Conservation (phyloP, 2,888 invertebrate species). For the Ornithoptera priamus region DNA sequence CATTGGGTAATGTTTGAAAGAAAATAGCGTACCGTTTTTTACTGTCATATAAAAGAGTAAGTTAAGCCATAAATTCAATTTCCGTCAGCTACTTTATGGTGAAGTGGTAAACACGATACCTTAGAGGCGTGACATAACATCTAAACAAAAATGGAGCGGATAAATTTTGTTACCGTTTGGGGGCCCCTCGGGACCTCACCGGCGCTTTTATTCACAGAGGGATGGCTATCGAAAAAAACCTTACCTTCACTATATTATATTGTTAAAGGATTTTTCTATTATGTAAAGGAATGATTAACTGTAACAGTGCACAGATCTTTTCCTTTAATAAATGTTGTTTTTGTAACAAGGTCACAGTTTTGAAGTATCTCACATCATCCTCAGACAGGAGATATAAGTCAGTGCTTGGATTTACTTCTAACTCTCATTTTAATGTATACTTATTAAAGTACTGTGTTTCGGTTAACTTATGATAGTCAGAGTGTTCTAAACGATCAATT, state of each 20-base stretch:
- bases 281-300: not conserved
- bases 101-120: conserved; percentile 32
- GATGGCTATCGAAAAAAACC: not conserved
- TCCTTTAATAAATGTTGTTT: too few species aligned
- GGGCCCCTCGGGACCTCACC: not conserved
- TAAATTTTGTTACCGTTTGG: conserved; percentile 11
- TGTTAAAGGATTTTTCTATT: not conserved
- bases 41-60: conserved; percentile 10
- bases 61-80: conserved; percentile 25
- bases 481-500: too few species aligned
- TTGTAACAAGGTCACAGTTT: too few species aligned
- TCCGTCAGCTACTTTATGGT: conserved; percentile 24
- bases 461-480: too few species aligned
- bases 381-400: too few species aligned
- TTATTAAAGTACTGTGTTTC: too few species aligned
- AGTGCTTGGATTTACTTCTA: too few species aligned
- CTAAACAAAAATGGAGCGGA: conserved; percentile 35
- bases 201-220: not conserved
- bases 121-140: conserved; percentile 32
- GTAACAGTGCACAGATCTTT: too few species aligned
- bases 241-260: conserved; percentile 4
- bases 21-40: not conserved
- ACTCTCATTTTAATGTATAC: too few species aligned
- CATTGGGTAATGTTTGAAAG: not conserved
- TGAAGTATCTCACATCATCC: too few species aligned